These are phyloP conservation scores for Euschistus heros DNA, from an alignment of 1,140 invertebrate species.

Conservation along the genomic window DNA sequence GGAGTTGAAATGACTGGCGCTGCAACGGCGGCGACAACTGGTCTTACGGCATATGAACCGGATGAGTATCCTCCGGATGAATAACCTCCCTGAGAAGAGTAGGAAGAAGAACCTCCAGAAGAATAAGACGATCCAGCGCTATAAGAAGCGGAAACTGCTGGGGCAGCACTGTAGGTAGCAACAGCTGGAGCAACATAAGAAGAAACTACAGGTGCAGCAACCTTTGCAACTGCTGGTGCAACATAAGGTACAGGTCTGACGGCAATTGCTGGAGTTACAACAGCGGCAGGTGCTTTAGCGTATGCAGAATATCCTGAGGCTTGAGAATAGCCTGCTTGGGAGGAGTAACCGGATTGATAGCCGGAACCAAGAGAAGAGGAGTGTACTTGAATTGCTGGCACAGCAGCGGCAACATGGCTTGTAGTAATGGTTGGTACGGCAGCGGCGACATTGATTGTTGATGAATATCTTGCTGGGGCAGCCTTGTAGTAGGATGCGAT, in stretches of 20 bases:
- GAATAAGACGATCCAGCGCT: background rate
- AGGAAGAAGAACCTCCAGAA: constrained; percentile 4
- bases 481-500: background rate
- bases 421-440: constrained; percentile 2
- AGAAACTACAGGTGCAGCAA: constrained; percentile 8
- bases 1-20: background rate
- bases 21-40: constrained; percentile 3
- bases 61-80: background rate
- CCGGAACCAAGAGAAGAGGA: background rate
- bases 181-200: constrained; percentile 18
- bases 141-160: background rate
- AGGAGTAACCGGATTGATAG: background rate
- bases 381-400: background rate
- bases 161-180: constrained; percentile 23
- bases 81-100: constrained; percentile 12
- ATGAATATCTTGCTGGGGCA: background rate
- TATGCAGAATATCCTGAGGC: background rate
- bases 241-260: constrained; percentile 2
- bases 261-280: background rate
- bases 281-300: background rate
- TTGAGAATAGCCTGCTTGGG: background rate
- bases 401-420: background rate
- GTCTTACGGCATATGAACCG: background rate
- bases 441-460: background rate
- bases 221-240: constrained; percentile 6